phyloP scores from a whole-genome alignment of 2,888 invertebrate species.

The Actias luna region DNA sequence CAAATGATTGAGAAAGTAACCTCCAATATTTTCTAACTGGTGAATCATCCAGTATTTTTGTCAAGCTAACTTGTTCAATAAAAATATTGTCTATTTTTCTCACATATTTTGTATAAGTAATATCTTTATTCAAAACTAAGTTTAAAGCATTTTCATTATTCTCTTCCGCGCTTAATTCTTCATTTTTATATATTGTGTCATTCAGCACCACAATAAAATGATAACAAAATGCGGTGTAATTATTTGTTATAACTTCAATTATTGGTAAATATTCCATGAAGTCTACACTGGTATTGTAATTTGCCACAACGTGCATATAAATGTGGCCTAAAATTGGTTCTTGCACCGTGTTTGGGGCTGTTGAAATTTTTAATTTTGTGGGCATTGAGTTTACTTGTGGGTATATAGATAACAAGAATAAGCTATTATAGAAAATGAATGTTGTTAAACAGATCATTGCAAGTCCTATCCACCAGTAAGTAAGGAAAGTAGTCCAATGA shows the following conservation, averaged over 20 bases:
- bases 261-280: conserved; percentile 54
- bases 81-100: conserved; percentile 37
- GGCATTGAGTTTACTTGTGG: conserved; percentile 39
- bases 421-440: conserved; percentile 62
- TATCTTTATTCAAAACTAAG: conserved; percentile 46
- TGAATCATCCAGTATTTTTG: conserved; percentile 56
- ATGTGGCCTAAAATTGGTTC: conserved; percentile 37
- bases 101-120: conserved; percentile 26
- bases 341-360: conserved; percentile 22
- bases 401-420: conserved; percentile 51
- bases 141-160: conserved; percentile 64
- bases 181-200: conserved; percentile 42
- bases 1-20: conserved; percentile 48
- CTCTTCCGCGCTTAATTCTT: conserved; percentile 44
- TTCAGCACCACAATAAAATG: conserved; percentile 58
- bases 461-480: conserved; percentile 67
- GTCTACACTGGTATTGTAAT: conserved; percentile 44
- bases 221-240: conserved; percentile 53
- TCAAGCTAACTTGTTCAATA: conserved; percentile 50
- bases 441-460: conserved; percentile 62
- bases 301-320: conserved; percentile 60
- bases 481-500: conserved; percentile 60
- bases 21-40: conserved; percentile 60
- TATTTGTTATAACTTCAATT: conserved; percentile 50
- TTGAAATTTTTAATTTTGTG: conserved; percentile 24